Percentiles rank a stretch among this genome's conserved stretches.
Evolutionary conservation across 23 tunicate genomes (phyloP).

Genomic region (Ascidia mentula): DNA sequence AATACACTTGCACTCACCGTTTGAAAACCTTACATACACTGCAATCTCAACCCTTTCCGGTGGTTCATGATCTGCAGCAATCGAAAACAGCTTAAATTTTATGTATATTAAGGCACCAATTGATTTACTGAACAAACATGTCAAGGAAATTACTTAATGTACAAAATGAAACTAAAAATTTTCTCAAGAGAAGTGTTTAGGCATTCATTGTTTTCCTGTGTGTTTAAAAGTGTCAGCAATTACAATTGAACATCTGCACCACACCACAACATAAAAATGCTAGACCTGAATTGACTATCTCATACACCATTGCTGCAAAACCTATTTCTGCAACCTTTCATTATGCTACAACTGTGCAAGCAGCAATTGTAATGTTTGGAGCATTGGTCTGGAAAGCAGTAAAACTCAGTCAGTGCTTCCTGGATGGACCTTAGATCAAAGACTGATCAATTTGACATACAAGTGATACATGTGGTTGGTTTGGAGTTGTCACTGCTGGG

Average conservation of each 20-base stretch:
- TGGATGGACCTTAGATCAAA: not conserved
- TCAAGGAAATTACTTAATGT: too few relatives aligned
- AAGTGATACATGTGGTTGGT: not conserved
- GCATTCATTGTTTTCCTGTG: too few relatives aligned
- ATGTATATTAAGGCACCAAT: too few relatives aligned
- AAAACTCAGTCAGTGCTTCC: not conserved
- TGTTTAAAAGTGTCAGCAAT: too few relatives aligned
- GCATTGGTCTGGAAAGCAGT: not conserved
- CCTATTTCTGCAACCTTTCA: not conserved
- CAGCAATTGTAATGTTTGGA: not conserved
- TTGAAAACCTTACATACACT: conserved; percentile 42
- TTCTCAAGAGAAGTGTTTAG: too few relatives aligned
- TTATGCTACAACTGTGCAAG: not conserved
- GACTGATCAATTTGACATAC: not conserved
- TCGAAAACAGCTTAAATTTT: not conserved
- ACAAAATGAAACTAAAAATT: too few relatives aligned
- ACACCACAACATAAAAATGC: too few relatives aligned
- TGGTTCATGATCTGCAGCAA: conserved; percentile 80
- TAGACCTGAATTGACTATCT: too few relatives aligned
- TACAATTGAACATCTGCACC: too few relatives aligned
- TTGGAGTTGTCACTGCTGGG: not conserved
- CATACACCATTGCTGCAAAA: too few relatives aligned
- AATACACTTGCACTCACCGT: conserved; percentile 29
- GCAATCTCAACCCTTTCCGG: conserved; percentile 72
- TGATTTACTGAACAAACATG: too few relatives aligned